Evolutionary conservation across 2,888 invertebrate genomes (phyloP), one percentile per base, ranked within the genome.

Genomic region (Silvanus unidentatus): DNA sequence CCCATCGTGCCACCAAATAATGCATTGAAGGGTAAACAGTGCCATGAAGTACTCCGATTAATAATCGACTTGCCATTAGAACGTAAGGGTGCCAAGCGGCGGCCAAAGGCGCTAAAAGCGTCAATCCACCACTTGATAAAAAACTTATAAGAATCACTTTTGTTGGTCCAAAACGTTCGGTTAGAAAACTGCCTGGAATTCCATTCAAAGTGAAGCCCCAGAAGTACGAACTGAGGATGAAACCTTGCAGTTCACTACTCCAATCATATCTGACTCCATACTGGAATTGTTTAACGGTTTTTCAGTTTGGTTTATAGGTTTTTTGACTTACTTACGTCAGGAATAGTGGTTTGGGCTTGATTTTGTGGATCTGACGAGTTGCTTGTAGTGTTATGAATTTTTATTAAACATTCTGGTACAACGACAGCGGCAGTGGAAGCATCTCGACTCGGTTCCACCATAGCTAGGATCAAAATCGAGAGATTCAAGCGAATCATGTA

Each of bases 401-500:
- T 53, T 4, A 36, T 8, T 35, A 42, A 10, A 47, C 60, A 60
- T 45, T 60, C 60, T 9, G 59, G 50, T 4, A 59, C 59, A 10
- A 58, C 47, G 1, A 47, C 42, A 15, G 50, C 37, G 3, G 42
- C 40, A 5, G 13, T 30, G 14, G 42, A 46, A 28, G 42, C 40
- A 10, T 30, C 38, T 2, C 16, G 43, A 53, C 56, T 32, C 49
- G 60, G 74, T 5, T 79, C 74, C 2, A 83, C 82, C 85, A 85
- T 85, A 4, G 84, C 84, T 37, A 85, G 79, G 32, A 85, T 75
- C 55, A 82, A 84, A 40, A 88, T 79, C 11, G 86, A 85, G 73
- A 88, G 80, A 65, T 88, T 87, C 1, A 86, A 81, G 40, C 86
- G 77, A 52, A 84, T 75, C 81, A 85, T 84, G 71, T 87, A 88